Evolutionary conservation across 1,140 invertebrate species (phyloP), one percentile per base, ranked within the genome.

Genomic region (Cydia splendana): DNA sequence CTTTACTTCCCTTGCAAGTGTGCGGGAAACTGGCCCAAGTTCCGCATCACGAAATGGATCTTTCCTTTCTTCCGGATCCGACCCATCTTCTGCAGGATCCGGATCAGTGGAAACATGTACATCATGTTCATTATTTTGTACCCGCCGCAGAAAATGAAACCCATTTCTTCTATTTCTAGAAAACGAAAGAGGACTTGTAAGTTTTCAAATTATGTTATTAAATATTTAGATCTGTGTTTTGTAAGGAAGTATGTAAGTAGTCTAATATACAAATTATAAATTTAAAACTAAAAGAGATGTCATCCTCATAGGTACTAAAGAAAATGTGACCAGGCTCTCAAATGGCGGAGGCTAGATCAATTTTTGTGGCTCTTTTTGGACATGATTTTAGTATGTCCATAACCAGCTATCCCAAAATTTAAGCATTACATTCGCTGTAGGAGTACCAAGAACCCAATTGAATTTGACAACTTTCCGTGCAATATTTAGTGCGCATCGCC

Each of bases 21-120:
- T 9, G n/a, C 7, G 57, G 18, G 57, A 12, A 24, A 62, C 18
- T 24, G 6, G 15, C 57, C 57, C 20, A 62, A 62, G 10, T 62
- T 24, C 1, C 57, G 57, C 20, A 62, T 62, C 18, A 62, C 20
- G 57, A 62, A 62, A 62, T 24, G 57, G 20, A 24, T n/a, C 7
- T 62, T 62, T 10, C 65, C 65, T 15, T 67, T 67, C 65, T 38
- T 67, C 28, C 5, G 12, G 10, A 67, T 24, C 28, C 65, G 28
- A 2, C 65, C 65, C 65, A 67, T 67, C 28, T 38, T 30, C 65
- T 67, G 65, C 65, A 67, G 65, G 4, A 38, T 34, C 28, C 28
- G 28, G 28, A 67, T 38, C 6, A 67, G 28, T 20, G 65, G 65
- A 2, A 15, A 38, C 65, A 67, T 34, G 1, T 34, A 30, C 4